Evolutionary conservation across 2,888 invertebrate genomes (phyloP), one percentile per base, ranked within the genome.

Genomic region (Eucriotettix oculatus): DNA sequence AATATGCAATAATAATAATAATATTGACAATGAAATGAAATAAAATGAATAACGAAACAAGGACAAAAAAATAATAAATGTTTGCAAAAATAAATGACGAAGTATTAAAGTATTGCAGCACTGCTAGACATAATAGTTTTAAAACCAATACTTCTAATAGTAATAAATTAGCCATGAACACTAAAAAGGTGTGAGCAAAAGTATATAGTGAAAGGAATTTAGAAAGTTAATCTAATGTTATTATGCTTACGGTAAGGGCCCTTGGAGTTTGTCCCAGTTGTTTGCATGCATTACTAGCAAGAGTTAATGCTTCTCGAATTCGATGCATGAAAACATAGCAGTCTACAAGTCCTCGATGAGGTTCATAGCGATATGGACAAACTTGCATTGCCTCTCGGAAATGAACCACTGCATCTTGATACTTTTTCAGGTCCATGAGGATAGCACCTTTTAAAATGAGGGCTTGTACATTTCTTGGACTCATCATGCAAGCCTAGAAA

Each of bases 291-390:
- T 81, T 80, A 16, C 82, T 80, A 1, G 88, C 87, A 69, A 85
- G 80, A 12, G 82, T 79, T 12, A 85, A 78, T 0, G 89, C 90
- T 69, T 90, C 90, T 68, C 85, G 76, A 42, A 81, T 73, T 59
- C 87, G 76, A 65, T 83, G 81, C 69, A 82, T 76, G 1, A 82
- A 81, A 52, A 86, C 73, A 68, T 87, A 87, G 69, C 85, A 84
- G 65, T 86, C 85, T 2, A 87, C 84, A 42, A 90, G 71, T n/a
- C 87, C 87, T 72, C 86, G 84, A 69, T 89, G 85, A 1, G 85
- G 80, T 70, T 90, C 90, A 70, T 80, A 85, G 63, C 85, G 78
- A 67, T 78, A 77, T 44, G 84, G 81, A 60, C 82, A 81, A 56
- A 78, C 60, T 56, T 74, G 71, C 61, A 83, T 74, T 0, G 85